Evolutionary conservation across 2,113 vertebrate species (phyloP), one percentile per base, ranked within the genome.

Genomic region (Serinus canaria): DNA sequence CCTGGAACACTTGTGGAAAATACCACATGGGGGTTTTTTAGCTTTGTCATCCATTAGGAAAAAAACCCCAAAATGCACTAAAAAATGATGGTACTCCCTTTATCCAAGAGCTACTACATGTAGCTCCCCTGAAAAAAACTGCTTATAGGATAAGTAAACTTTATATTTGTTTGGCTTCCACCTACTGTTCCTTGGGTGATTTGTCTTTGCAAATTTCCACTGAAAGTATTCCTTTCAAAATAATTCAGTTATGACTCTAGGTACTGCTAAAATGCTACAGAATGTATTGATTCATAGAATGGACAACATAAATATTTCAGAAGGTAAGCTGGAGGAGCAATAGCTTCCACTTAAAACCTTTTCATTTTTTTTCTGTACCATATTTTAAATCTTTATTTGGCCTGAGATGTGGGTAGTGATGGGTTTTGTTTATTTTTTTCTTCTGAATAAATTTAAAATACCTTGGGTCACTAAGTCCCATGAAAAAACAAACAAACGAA

Each of bases 181-280:
- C 50, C 55, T 39, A 41, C 16, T 59, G 28, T 43, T 68, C 23
- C 8, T 72, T 0, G 0, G 14, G 35, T 89, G 39, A 43, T 86
- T 58, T 21, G 31, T 44, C 56, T 93, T 86, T 37, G 28, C 44
- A 95, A 93, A 87, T 68, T 89, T 83, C 15, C 11, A 20, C 41
- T 83, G 22, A 37, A 91, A 43, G 5, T 87, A 83, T 43, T 28
- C 10, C 3, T 91, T 91, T 77, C 15, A 80, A 93, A 93, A 56
- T 7, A 46, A 52, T 50, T 87, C 39, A 41, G 1, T 89, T 76
- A 77, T 64, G 20, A 46, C 44, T 81, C 69, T 30, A 64, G 35
- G 25, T 60, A 64, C 28, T 77, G 35, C 11, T 81, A 31, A 76
- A 73, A 35, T 41, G 15, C 53, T 80, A 15, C 25, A 43, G 44